These are phyloP conservation scores for Amitus sp. DNA, from an alignment of 2,888 invertebrate species.

Conservation along the genomic window DNA sequence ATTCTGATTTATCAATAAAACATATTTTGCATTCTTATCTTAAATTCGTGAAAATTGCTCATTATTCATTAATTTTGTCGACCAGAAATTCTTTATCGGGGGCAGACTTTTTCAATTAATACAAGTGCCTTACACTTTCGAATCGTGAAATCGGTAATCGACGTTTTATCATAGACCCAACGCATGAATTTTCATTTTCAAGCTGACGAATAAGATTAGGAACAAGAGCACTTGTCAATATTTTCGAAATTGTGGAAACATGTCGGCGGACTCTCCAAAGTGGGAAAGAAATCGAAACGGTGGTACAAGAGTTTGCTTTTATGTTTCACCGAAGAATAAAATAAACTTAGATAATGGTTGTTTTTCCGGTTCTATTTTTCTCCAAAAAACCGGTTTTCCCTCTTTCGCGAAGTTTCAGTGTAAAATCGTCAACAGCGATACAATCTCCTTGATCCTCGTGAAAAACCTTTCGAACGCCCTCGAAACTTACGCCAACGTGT, in stretches of 20 bases:
- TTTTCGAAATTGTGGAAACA: constrained; percentile 65
- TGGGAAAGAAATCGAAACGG: too few relatives aligned
- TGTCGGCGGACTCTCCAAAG: neutral
- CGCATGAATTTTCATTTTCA: too few relatives aligned
- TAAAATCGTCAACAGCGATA: constrained; percentile 79
- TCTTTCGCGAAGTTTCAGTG: constrained; percentile 81
- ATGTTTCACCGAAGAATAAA: neutral
- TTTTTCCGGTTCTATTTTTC: constrained; percentile 93
- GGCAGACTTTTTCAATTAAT: too few relatives aligned
- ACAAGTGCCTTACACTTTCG: too few relatives aligned
- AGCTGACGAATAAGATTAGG: too few relatives aligned
- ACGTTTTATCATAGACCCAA: too few relatives aligned
- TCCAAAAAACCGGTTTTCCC: constrained; percentile 89
- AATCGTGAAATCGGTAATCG: too few relatives aligned
- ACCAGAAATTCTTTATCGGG: too few relatives aligned
- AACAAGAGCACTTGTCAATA: constrained; percentile 84
- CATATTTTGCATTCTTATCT: too few relatives aligned
- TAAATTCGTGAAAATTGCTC: too few relatives aligned
- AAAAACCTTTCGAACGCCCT: constrained; percentile 78
- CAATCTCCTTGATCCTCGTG: constrained; percentile 66
- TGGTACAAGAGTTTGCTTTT: constrained; percentile 6
- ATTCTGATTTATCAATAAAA: too few relatives aligned
- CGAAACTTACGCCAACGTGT: constrained; percentile 75
- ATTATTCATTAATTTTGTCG: too few relatives aligned
- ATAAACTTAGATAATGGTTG: constrained; percentile 84